These are phyloP conservation scores for Drosophila funebris DNA, from an alignment of 1,140 invertebrate species.

Conservation along the genomic window DNA sequence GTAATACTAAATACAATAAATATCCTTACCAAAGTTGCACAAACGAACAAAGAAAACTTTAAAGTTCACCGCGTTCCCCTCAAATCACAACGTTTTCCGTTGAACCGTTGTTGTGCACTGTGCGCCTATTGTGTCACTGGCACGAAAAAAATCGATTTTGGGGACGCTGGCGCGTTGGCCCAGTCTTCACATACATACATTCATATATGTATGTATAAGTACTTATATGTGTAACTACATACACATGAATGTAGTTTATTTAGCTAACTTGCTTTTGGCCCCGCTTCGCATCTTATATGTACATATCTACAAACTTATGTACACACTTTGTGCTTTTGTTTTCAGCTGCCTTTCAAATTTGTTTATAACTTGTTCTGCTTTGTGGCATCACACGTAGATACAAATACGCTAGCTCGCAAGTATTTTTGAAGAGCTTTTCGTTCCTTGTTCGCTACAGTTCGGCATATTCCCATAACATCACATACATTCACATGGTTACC, in stretches of 20 bases:
- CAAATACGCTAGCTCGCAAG: background rate
- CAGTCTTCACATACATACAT: slow-evolving; percentile 32
- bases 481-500: background rate
- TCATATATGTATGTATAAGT: background rate
- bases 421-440: slow-evolving; percentile 55
- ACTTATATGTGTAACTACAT: background rate
- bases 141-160: slow-evolving; percentile 76
- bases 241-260: slow-evolving; percentile 40
- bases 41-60: background rate
- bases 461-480: background rate
- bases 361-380: slow-evolving; percentile 77
- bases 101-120: slow-evolving; percentile 28
- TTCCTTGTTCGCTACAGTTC: slow-evolving; percentile 35
- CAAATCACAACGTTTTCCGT: background rate
- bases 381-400: slow-evolving; percentile 28
- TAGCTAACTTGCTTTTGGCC: slow-evolving; percentile 35
- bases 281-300: slow-evolving; percentile 34
- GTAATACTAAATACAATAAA: background rate
- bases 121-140: slow-evolving; percentile 56
- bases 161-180: slow-evolving; percentile 60
- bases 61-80: too few species aligned
- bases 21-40: slow-evolving; percentile 4
- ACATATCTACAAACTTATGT: background rate
- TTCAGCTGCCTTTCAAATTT: slow-evolving; percentile 74
- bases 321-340: slow-evolving; percentile 39